Percentiles rank a stretch among this genome's conserved stretches.
These are phyloP conservation scores for Gryllus bimaculatus DNA, from an alignment of 1,140 invertebrate genomes.

Conservation along the genomic window DNA sequence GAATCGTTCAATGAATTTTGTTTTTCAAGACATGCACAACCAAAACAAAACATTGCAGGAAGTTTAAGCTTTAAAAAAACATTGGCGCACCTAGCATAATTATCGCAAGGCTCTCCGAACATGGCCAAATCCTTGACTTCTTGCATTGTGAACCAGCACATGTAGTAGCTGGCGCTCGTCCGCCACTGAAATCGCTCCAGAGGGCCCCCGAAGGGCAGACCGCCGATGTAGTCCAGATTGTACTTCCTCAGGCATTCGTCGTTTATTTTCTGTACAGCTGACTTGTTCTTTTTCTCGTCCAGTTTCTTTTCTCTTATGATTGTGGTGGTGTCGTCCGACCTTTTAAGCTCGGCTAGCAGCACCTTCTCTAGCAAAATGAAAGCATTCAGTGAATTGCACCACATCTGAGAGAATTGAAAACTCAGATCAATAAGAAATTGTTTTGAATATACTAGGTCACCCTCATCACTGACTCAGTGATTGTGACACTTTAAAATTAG, in stretches of 20 bases:
- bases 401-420: no score
- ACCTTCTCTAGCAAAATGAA: constrained; percentile 24
- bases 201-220: constrained; percentile 44
- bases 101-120: constrained; percentile 47
- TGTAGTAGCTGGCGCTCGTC: constrained; percentile 50
- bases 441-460: no score
- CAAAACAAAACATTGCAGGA: constrained; percentile 29
- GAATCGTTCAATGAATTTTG: not conserved
- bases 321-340: constrained; percentile 40
- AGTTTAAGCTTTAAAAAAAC: constrained; percentile 30
- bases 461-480: no score
- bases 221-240: constrained; percentile 34
- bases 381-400: no score
- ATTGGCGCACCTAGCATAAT: constrained; percentile 47
- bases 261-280: constrained; percentile 35
- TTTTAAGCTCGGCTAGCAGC: constrained; percentile 30
- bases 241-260: constrained; percentile 38
- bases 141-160: constrained; percentile 55
- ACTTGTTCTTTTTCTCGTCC: constrained; percentile 29
- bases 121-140: constrained; percentile 38
- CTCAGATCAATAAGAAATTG: no score
- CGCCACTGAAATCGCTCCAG: constrained; percentile 50
- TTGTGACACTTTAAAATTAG: no score
- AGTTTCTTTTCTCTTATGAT: constrained; percentile 39
- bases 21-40: not conserved